These are phyloP conservation scores for Aphodius granarius DNA, from an alignment of 2,888 invertebrate genomes.

Conservation along the genomic window DNA sequence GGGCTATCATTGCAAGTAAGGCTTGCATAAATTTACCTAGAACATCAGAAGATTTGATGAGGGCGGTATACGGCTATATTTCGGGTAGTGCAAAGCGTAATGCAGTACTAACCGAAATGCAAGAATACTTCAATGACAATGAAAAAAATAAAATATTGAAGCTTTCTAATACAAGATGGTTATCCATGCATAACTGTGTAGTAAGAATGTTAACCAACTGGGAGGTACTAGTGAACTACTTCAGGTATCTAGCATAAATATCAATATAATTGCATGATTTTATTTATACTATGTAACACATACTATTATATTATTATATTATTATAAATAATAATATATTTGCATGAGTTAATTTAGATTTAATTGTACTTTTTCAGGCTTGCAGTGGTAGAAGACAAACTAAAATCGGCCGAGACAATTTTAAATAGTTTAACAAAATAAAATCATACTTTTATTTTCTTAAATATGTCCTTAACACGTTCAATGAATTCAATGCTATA, in stretches of 20 bases:
- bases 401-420: not conserved
- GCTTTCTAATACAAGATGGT: not conserved
- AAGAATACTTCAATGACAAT: not conserved
- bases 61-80: not conserved
- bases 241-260: conserved; percentile 1
- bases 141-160: not conserved
- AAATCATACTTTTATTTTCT: not conserved
- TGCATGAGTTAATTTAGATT: not conserved
- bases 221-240: not conserved
- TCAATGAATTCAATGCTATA: not conserved
- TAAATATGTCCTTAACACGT: not conserved
- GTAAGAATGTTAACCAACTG: not conserved
- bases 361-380: not conserved
- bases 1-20: conserved; percentile 30
- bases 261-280: not conserved
- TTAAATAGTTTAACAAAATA: not conserved
- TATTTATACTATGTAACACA: too few species aligned
- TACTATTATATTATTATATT: too few species aligned
- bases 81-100: not conserved
- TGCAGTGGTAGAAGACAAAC: not conserved
- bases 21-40: conserved; percentile 30
- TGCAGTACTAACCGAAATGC: not conserved
- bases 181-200: not conserved
- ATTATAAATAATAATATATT: not conserved
- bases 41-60: conserved; percentile 2